Conservation (phyloP, 2,888 invertebrate species). For the Sminthurides aquaticus region DNA sequence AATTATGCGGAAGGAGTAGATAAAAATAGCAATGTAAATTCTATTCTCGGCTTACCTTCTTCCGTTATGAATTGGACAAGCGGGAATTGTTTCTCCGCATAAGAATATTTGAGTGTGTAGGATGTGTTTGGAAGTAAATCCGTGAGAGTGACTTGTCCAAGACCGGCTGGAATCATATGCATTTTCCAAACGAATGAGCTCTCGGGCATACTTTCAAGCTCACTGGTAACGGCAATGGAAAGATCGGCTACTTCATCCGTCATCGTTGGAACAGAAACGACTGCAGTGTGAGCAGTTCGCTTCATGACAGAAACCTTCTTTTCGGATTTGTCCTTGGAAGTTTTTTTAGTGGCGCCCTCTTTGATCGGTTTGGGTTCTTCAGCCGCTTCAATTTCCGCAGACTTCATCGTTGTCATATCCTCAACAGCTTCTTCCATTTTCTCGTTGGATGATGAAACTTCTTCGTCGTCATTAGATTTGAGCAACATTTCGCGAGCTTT, state of each 20-base stretch:
- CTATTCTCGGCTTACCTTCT: constrained; percentile 28
- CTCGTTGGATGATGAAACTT: background rate
- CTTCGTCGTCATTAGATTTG: constrained; percentile 12
- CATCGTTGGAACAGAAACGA: constrained; percentile 37
- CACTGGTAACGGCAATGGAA: constrained; percentile 36
- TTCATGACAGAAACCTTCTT: constrained; percentile 34
- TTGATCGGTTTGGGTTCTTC: background rate
- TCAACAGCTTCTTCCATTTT: constrained; percentile 5
- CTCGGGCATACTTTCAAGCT: constrained; percentile 29
- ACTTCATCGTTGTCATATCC: background rate
- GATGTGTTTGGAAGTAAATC: constrained; percentile 37
- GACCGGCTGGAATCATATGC: constrained; percentile 37
- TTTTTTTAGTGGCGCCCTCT: background rate
- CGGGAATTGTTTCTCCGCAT: constrained; percentile 31
- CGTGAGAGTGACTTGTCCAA: constrained; percentile 36
- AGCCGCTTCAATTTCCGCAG: background rate
- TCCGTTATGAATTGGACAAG: constrained; percentile 39
- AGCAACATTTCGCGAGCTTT: constrained; percentile 24
- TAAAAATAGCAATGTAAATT: too few relatives aligned
- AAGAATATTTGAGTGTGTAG: constrained; percentile 40
- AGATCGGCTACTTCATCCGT: constrained; percentile 34
- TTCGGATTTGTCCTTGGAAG: background rate
- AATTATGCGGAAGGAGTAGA: too few relatives aligned
- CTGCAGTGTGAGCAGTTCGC: constrained; percentile 37
- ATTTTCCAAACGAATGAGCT: constrained; percentile 34